These are phyloP conservation scores for Diabrotica undecimpunctata DNA, from an alignment of 1,140 invertebrate genomes.

Conservation along the genomic window DNA sequence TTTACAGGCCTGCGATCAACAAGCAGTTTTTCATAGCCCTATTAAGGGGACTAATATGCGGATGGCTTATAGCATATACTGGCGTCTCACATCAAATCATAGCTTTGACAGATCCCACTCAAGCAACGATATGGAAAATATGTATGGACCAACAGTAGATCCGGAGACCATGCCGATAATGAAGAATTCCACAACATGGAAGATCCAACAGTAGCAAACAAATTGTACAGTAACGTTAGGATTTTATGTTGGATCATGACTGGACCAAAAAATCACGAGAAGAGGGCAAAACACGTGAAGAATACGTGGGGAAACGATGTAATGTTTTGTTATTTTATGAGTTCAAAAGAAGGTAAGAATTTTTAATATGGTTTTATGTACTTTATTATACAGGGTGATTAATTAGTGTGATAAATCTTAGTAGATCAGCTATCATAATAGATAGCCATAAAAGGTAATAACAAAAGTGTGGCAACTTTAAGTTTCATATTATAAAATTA, in stretches of 20 bases:
- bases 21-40: constrained; percentile 47
- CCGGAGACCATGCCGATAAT: constrained; percentile 40
- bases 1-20: constrained; percentile 40
- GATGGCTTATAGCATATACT: constrained; percentile 48
- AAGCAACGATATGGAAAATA: constrained; percentile 55
- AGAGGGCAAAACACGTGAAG: constrained; percentile 87
- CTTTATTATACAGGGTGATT: too few relatives aligned
- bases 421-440: too few relatives aligned
- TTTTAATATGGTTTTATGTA: neutral
- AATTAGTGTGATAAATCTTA: too few relatives aligned
- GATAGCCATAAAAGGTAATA: too few relatives aligned
- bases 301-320: constrained; percentile 91
- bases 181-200: constrained; percentile 36
- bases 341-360: constrained; percentile 64
- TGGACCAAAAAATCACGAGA: constrained; percentile 81
- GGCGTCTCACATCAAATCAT: constrained; percentile 35
- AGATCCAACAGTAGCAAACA: constrained; percentile 65
- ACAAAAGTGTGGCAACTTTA: too few relatives aligned
- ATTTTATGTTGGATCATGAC: constrained; percentile 97
- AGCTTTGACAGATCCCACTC: constrained; percentile 55
- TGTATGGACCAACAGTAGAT: constrained; percentile 53
- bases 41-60: constrained; percentile 43
- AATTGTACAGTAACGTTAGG: constrained; percentile 70
- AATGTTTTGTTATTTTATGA: constrained; percentile 89
- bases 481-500: too few relatives aligned